A percentile compares a stretch with the other conserved stretches of the same genome.
Conservation (phyloP, 2,797 vertebrate species). For the Hemitrygon akajei region DNA sequence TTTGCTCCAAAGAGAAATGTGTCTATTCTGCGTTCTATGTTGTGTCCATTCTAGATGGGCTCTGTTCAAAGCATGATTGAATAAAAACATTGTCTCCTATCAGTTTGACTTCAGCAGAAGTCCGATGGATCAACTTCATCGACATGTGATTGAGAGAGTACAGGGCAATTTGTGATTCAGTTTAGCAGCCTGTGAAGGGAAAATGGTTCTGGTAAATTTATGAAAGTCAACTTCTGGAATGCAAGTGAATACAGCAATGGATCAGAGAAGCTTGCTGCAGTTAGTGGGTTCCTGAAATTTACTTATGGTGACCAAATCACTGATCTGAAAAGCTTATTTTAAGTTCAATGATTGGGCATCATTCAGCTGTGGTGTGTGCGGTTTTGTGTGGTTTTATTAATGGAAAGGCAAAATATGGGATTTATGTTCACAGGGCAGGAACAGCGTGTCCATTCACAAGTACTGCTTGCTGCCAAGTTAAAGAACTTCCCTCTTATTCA, state of each 20-base stretch:
- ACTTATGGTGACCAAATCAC: constrained; percentile 2
- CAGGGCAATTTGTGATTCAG: not conserved
- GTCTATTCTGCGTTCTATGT: not conserved
- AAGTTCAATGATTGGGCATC: not conserved
- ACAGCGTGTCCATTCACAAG: constrained; percentile 31
- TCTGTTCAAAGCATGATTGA: not conserved
- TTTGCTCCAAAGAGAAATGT: no score
- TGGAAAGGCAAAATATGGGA: not conserved
- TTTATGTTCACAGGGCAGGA: constrained; percentile 15
- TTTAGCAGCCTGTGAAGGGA: not conserved
- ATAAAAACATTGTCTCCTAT: not conserved
- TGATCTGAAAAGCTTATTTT: constrained; percentile 17
- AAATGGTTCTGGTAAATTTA: not conserved
- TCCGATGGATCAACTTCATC: no score
- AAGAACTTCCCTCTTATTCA: constrained; percentile 23
- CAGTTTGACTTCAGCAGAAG: not conserved
- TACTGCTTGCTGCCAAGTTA: not conserved
- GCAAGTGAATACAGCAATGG: not conserved
- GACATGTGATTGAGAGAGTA: not conserved
- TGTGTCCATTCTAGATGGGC: not conserved
- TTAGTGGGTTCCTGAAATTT: not conserved
- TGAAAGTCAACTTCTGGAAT: not conserved
- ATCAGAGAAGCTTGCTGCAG: not conserved
- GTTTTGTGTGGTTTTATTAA: not conserved
- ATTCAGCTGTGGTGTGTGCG: not conserved